Percentiles rank a stretch among this genome's conserved stretches.
These are phyloP conservation scores for Cervus canadensis DNA, from an alignment of 2,113 vertebrate genomes.

Conservation along the genomic window DNA sequence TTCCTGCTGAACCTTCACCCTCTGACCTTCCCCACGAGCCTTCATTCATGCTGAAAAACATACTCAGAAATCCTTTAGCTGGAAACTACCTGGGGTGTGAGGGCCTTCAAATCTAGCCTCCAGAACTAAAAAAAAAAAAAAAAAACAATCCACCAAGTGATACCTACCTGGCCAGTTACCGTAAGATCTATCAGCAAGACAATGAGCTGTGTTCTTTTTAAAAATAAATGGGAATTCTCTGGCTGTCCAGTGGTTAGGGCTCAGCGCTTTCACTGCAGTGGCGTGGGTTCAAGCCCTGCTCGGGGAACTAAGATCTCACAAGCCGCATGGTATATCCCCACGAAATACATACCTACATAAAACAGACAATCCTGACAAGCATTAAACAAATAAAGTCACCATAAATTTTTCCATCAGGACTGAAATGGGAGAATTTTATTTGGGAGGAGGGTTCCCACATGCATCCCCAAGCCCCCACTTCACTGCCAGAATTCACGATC, in stretches of 20 bases:
- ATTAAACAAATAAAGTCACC: not conserved
- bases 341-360: not conserved
- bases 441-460: not conserved
- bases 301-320: not conserved
- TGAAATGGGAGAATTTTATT: too few relatives aligned
- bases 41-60: too few relatives aligned
- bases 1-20: too few relatives aligned
- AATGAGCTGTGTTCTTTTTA: not conserved
- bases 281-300: not conserved
- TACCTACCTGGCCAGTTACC: not conserved
- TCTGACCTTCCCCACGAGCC: too few relatives aligned
- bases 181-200: not conserved
- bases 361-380: not conserved
- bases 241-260: not conserved
- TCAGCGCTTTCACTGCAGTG: not conserved
- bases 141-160: not conserved
- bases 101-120: not conserved
- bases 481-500: not conserved
- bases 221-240: not conserved
- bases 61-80: too few relatives aligned
- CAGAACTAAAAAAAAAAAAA: not conserved
- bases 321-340: not conserved
- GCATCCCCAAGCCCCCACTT: not conserved
- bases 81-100: not conserved
- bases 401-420: not conserved